Conservation (phyloP, 2,113 vertebrate species). For the Cebidichthys violaceus region DNA sequence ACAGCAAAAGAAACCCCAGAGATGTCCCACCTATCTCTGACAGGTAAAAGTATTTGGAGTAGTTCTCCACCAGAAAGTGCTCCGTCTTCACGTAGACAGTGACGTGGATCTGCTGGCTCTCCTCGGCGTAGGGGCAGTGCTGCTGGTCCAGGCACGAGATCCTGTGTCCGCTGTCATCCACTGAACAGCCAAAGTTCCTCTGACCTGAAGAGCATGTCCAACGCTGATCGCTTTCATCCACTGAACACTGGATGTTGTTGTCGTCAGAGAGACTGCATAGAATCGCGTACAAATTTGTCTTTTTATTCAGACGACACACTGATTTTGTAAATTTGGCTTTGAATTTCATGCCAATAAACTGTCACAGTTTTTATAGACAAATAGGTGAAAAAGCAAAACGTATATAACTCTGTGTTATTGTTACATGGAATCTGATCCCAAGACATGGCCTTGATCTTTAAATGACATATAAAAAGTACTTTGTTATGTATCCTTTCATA, state of each 20-base stretch:
- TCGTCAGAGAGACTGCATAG: slow-evolving; percentile 13
- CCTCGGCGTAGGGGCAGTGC: slow-evolving; percentile 74
- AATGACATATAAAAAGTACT: background rate
- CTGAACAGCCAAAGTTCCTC: slow-evolving; percentile 58
- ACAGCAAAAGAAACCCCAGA: background rate
- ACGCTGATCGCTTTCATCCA: slow-evolving; percentile 18
- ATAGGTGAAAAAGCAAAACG: background rate
- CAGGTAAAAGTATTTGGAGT: slow-evolving; percentile 59
- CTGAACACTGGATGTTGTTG: slow-evolving; percentile 33
- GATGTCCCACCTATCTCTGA: slow-evolving; percentile 72
- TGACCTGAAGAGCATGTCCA: slow-evolving; percentile 65
- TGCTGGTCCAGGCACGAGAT: slow-evolving; percentile 63
- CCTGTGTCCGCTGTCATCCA: slow-evolving; percentile 22
- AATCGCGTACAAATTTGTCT: background rate
- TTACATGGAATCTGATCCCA: background rate
- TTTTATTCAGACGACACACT: background rate
- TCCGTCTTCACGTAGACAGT: slow-evolving; percentile 45
- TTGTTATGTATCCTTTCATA: slow-evolving; percentile 1
- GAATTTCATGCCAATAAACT: background rate
- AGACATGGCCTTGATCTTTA: background rate
- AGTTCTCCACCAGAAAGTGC: slow-evolving; percentile 69
- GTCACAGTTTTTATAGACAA: background rate
- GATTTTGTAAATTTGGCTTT: background rate
- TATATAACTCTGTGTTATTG: slow-evolving; percentile 4
- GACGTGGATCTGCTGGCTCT: slow-evolving; percentile 52